Conservation (phyloP, 2,113 vertebrate species). For the Onychorhynchus coronatus region DNA sequence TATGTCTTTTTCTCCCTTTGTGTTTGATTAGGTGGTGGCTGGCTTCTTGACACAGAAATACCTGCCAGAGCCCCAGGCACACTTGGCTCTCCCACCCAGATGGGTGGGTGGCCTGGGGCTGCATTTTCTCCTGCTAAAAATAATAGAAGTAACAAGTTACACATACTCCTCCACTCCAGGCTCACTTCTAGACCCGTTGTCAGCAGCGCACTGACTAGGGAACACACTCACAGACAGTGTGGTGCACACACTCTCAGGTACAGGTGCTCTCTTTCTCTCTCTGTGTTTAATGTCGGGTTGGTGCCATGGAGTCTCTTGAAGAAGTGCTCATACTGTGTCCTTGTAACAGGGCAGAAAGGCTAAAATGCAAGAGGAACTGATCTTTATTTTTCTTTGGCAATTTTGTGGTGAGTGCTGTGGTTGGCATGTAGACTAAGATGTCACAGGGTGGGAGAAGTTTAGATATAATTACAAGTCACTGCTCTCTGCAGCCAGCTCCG, state of each 20-base stretch:
- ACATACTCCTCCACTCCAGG: not conserved
- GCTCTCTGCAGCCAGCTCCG: not conserved
- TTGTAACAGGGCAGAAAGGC: not conserved
- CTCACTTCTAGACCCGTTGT: rapidly evolving
- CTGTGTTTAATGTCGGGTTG: not conserved
- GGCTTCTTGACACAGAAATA: not conserved
- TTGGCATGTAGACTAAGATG: not conserved
- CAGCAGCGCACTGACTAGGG: not conserved
- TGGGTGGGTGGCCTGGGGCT: not conserved
- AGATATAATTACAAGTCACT: not conserved
- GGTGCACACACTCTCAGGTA: not conserved
- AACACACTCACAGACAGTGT: rapidly evolving
- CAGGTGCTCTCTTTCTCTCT: not conserved
- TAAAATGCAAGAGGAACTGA: not conserved
- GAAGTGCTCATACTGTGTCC: not conserved
- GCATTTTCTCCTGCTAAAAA: not conserved
- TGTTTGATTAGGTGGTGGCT: not conserved
- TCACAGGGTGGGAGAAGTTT: not conserved
- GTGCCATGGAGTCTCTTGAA: not conserved
- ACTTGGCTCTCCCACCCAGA: not conserved
- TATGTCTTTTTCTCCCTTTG: not conserved
- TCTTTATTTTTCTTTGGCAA: constrained; percentile 5
- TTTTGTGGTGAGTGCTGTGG: not conserved
- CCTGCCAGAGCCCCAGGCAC: not conserved
- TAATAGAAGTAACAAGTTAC: not conserved